These are phyloP conservation scores for Diplolepis rosae DNA, from an alignment of 2,888 invertebrate genomes.

Conservation along the genomic window DNA sequence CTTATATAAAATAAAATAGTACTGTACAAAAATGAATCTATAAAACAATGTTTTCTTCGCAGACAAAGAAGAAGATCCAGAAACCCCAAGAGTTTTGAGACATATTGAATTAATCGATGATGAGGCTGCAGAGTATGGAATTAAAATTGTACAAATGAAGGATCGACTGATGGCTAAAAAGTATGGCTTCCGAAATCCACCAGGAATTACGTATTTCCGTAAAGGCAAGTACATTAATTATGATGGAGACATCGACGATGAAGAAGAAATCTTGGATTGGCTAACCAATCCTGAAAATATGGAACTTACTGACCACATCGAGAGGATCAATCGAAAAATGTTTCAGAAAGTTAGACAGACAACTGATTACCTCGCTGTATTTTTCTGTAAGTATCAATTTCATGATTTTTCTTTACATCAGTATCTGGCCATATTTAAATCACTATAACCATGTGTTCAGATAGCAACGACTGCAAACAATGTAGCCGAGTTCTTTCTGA, in stretches of 20 bases:
- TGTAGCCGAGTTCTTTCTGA: constrained; percentile 90
- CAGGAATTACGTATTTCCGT: constrained; percentile 92
- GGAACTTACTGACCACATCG: constrained; percentile 94
- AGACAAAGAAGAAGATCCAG: constrained; percentile 89
- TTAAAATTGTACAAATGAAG: constrained; percentile 90
- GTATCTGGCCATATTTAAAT: no score
- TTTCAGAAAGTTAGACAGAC: constrained; percentile 92
- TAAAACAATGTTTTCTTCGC: no score
- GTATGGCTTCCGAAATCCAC: constrained; percentile 91
- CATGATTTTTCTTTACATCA: no score
- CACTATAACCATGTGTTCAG: constrained; percentile 78
- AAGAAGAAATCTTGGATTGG: constrained; percentile 92
- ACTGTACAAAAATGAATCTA: no score
- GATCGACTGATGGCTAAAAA: constrained; percentile 95
- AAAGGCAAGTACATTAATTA: constrained; percentile 93
- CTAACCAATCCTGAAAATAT: constrained; percentile 94
- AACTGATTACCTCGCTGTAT: constrained; percentile 92
- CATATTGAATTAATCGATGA: constrained; percentile 94
- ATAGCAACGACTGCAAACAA: constrained; percentile 96
- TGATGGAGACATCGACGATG: constrained; percentile 94
- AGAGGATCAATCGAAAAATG: constrained; percentile 94
- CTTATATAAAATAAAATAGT: no score
- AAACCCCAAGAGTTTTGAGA: constrained; percentile 86
- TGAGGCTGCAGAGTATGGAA: constrained; percentile 93
- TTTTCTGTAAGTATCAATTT: constrained; percentile 86